Conservation (phyloP, 2,888 invertebrate species). For the Athalia circularis region DNA sequence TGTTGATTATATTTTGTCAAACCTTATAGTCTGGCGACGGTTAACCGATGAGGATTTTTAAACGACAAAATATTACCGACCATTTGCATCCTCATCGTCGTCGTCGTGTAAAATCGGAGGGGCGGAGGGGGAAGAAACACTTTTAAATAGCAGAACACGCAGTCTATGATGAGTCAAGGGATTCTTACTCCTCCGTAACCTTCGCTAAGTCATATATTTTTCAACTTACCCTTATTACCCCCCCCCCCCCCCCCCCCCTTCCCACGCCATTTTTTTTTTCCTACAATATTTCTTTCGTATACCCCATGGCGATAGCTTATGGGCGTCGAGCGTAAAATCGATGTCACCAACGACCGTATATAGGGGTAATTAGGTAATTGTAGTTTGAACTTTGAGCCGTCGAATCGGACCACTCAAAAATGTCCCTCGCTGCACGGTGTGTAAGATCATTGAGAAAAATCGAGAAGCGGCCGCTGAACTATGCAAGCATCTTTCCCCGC, state of each 20-base stretch:
- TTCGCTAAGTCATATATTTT: not conserved
- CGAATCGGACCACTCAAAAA: too few relatives aligned
- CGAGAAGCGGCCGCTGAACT: conserved; percentile 4
- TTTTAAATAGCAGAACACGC: conserved; percentile 69
- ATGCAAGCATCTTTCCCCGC: conserved; percentile 23
- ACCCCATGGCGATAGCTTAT: too few relatives aligned
- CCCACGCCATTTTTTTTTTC: too few relatives aligned
- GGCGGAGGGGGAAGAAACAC: conserved; percentile 54
- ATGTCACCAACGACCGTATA: too few relatives aligned
- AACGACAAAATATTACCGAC: conserved; percentile 31
- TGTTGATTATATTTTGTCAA: conserved; percentile 57
- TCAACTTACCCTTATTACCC: not conserved
- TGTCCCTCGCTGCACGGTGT: too few relatives aligned
- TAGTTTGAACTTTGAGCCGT: too few relatives aligned
- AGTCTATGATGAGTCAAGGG: conserved; percentile 62
- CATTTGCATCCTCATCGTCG: not conserved
- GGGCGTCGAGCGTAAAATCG: too few relatives aligned
- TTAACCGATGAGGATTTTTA: not conserved
- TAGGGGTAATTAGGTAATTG: too few relatives aligned
- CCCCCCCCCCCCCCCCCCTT: too few relatives aligned
- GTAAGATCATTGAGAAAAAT: not conserved
- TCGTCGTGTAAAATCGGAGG: not conserved
- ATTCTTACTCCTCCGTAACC: conserved; percentile 55
- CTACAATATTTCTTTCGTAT: too few relatives aligned
- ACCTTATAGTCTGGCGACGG: not conserved